These are phyloP conservation scores for Hylia prasina DNA, from an alignment of 2,113 vertebrate genomes.

Conservation along the genomic window DNA sequence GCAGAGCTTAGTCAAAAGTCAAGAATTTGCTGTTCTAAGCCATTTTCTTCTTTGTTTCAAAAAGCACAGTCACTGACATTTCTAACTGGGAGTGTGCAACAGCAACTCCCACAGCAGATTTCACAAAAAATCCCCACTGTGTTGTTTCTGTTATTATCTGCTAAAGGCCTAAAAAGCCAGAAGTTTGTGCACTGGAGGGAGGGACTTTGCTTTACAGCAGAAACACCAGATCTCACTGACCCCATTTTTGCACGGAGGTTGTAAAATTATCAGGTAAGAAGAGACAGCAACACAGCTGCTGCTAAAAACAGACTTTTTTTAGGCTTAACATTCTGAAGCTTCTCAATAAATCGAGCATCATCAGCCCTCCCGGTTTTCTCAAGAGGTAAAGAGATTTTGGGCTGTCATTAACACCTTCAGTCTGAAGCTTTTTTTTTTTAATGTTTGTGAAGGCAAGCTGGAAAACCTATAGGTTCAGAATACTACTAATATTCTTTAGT, in stretches of 20 bases:
- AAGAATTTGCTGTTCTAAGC: slow-evolving; percentile 29
- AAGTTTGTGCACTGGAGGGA: not conserved
- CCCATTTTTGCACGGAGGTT: not conserved
- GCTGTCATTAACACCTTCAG: not conserved
- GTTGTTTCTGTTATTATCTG: not conserved
- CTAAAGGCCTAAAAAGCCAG: not conserved
- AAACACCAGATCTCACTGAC: not conserved
- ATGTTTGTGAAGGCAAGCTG: not conserved
- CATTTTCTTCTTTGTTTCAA: slow-evolving; percentile 14
- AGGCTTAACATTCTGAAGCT: not conserved
- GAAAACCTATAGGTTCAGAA: not conserved
- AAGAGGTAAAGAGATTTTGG: not conserved
- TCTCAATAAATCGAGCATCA: not conserved
- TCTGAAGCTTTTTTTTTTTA: not conserved
- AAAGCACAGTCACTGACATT: not conserved
- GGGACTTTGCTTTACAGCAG: not conserved
- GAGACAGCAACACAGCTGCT: not conserved
- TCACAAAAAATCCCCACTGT: not conserved
- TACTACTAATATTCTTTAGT: not conserved
- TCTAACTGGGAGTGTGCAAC: not conserved
- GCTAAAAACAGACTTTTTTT: not conserved
- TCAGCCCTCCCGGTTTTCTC: not conserved
- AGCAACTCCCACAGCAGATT: not conserved
- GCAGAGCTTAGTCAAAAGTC: not conserved
- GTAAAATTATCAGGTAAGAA: not conserved